Evolutionary conservation across 1,140 invertebrate genomes (phyloP), one percentile per base, ranked within the genome.

Genomic region (Pinna nobilis): DNA sequence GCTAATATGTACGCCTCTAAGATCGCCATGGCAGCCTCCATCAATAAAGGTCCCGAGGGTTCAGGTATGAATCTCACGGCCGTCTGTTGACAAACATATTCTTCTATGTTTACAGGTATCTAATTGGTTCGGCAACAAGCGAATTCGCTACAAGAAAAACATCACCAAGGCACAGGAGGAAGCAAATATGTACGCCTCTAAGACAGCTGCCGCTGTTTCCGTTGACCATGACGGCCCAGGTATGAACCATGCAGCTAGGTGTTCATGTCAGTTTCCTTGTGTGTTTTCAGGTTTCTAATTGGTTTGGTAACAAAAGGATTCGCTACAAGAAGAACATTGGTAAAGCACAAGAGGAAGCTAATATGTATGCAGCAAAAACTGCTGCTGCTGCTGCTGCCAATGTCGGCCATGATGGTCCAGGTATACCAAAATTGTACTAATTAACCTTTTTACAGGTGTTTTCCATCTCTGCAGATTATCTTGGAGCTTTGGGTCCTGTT

Each of bases 271-370:
- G 18, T 63, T 67, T 67, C 49, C 59, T 2, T 57, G 44, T 69
- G 28, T 64, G 37, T 35, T 80, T 80, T 18, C 80, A 90, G 89
- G 90, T 92, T 30, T 91, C 90, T 32, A 91, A 91, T 82, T 99
- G 98, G 98, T 99, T 99, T 89, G 98, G 98, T 78, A 99, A 99
- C 91, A 99, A 99, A 89, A 93, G 98, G 87, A 99, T 99, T 91
- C 94, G 98, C 85, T 99, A 99, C 91, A 99, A 99, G 94, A 99
- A 99, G 92, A 99, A 99, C 90, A 99, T 99, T 78, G 97, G 98
- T 78, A 99, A 99, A 91, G 98, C 98, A 67, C 98, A 99, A 90
- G 98, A 99, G 91, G 98, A 99, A 91, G 98, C 98, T 41, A 99
- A 99, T 90, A 91, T 99, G 81, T 99, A 99, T 89, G 98, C 98